Percentiles rank a stretch among this genome's conserved stretches.
Evolutionary conservation across 1,140 invertebrate species (phyloP).

Genomic region (Euwallacea fornicatus): DNA sequence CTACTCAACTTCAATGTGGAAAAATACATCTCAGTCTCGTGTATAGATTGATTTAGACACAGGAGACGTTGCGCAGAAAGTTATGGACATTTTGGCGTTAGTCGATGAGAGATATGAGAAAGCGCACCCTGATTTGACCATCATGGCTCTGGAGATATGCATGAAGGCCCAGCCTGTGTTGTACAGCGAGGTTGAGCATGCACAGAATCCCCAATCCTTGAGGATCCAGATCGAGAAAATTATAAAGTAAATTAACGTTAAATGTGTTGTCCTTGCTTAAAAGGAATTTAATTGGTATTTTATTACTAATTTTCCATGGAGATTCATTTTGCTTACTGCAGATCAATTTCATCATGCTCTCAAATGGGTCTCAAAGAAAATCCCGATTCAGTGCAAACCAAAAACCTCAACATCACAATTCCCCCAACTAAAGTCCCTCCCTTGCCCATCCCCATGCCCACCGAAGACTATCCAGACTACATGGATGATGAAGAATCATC

Average conservation of each 20-base stretch:
- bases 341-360: conserved; percentile 25
- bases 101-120: conserved; percentile 9
- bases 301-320: neutral
- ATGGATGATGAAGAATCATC: conserved; percentile 20
- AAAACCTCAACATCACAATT: neutral
- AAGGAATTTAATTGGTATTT: neutral
- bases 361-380: conserved; percentile 24
- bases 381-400: conserved; percentile 2
- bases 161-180: conserved; percentile 1
- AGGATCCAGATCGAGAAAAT: neutral
- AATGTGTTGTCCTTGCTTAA: neutral
- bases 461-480: conserved; percentile 25
- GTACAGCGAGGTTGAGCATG: neutral
- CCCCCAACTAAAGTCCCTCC: neutral
- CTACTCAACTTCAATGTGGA: neutral
- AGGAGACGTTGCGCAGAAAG: conserved; percentile 10
- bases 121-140: conserved; percentile 10
- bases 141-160: conserved; percentile 1
- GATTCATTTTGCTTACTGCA: conserved; percentile 1
- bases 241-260: neutral
- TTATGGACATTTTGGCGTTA: conserved; percentile 4
- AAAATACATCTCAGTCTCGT: neutral
- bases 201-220: conserved; percentile 1
- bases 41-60: conserved; percentile 3
- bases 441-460: neutral